Evolutionary conservation across 2,797 vertebrate species (phyloP), one percentile per base, ranked within the genome.

Genomic region (Pseudochaenichthys georgianus): DNA sequence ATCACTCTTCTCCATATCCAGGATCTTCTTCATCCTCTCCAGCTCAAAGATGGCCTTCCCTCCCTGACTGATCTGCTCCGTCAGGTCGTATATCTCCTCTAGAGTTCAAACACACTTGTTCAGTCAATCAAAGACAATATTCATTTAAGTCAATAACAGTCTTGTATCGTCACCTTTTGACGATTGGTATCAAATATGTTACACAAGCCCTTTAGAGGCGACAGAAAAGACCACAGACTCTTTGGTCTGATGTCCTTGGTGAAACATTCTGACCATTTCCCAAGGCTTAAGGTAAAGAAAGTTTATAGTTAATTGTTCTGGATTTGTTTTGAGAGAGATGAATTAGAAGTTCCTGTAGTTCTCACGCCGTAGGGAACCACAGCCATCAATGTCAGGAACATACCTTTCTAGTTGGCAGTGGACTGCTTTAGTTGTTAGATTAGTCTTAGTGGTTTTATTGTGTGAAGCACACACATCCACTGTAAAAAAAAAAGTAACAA

Each of bases 81-180:
- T 95, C 82, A 99, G 93, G 74, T 99, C 98, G 46, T 95, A 77
- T 13, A 98, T 97, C 90, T 99, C 97, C 88, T 98, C 98, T 99
- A 91, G 11, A 84, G 46, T 15, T 38, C 55, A 71, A 55, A 38
- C 61, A 43, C n/a, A 61, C 12, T 21, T 4, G 16, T 9, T 11
- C 3, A 23, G 2, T 42, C 16, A 43, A 4, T 31, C 53, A 59
- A 21, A 51, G 17, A 60, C 23, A 43, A n/a, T 10, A 21, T 42
- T n/a, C 0, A 59, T 8, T 38, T 3, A 21, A 0, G 21, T 69
- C 60, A 42, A 31, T 13, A 19, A 12, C 9, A 38, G 13, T 46
- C n/a, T 16, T 13, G 9, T n/a, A 21, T 4, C 15, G 42, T 12
- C n/a, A 67, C 19, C 3, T 15, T 38, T 51, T 64, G 47, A 28